A percentile compares a stretch with the other conserved stretches of the same genome.
Conservation (phyloP, 2,113 vertebrate species). For the Entomyzon cyanotis region DNA sequence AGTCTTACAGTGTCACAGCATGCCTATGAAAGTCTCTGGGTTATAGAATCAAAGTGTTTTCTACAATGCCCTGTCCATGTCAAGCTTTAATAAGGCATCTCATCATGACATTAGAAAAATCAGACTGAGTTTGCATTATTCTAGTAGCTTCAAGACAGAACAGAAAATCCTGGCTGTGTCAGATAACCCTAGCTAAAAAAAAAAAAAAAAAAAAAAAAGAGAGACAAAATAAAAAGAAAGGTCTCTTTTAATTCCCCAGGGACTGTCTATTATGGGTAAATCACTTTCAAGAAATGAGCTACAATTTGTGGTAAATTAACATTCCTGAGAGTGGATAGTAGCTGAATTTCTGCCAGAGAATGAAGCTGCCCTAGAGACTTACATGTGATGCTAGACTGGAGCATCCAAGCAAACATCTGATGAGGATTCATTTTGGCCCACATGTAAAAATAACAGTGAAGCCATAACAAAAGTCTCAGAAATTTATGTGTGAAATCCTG, state of each 20-base stretch:
- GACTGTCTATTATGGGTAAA: neutral
- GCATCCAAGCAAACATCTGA: neutral
- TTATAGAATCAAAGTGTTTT: constrained; percentile 12
- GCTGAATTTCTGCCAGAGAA: neutral
- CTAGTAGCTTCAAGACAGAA: neutral
- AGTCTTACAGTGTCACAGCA: neutral
- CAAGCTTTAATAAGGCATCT: neutral
- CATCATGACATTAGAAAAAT: neutral
- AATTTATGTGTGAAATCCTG: neutral
- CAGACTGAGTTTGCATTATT: neutral
- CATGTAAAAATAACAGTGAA: neutral
- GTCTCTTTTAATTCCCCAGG: neutral
- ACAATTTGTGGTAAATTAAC: constrained; percentile 19
- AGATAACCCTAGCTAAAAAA: neutral
- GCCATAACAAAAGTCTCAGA: neutral
- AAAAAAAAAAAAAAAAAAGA: neutral
- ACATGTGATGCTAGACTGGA: neutral
- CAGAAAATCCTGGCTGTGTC: neutral
- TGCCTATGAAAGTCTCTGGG: neutral
- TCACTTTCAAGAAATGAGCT: constrained; percentile 4
- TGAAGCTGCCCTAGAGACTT: neutral
- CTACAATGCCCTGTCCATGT: neutral
- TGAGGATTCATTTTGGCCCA: neutral
- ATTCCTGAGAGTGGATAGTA: neutral
- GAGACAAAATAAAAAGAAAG: neutral